phyloP scores from a whole-genome alignment of 2,797 vertebrate genomes.

The Notoglanidium macrostoma region DNA sequence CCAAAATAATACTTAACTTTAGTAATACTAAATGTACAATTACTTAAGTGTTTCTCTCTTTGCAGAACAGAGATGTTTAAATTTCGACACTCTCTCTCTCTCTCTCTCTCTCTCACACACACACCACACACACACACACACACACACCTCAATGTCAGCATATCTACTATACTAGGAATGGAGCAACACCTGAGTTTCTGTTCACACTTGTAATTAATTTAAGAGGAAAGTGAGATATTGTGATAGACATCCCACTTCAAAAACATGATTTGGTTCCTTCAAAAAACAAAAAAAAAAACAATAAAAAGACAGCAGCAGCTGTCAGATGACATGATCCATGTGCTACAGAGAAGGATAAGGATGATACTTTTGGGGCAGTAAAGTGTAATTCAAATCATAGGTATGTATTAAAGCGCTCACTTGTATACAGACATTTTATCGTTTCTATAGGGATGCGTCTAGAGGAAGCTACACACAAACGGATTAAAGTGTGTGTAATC shows the following conservation, averaged over 20 bases:
- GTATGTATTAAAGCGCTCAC: neutral
- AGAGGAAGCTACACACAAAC: neutral
- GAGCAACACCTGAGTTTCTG: neutral
- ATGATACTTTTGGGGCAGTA: neutral
- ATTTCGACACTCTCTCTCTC: no score
- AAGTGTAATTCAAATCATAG: neutral
- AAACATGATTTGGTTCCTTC: neutral
- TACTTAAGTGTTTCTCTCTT: no score
- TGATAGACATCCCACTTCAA: neutral
- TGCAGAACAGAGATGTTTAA: no score
- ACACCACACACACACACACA: neutral
- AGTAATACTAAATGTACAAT: no score
- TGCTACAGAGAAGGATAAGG: neutral
- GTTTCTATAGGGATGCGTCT: neutral
- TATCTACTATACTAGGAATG: neutral
- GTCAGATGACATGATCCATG: neutral
- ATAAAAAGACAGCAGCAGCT: neutral
- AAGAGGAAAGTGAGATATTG: neutral
- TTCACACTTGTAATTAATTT: neutral
- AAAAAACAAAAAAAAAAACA: no score
- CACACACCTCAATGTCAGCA: neutral
- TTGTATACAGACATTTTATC: neutral
- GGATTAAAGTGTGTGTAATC: neutral
- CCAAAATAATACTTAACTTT: no score
- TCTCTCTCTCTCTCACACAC: neutral